These are phyloP conservation scores for Latrodectus hesperus DNA, from an alignment of 2,888 invertebrate genomes.

Conservation along the genomic window DNA sequence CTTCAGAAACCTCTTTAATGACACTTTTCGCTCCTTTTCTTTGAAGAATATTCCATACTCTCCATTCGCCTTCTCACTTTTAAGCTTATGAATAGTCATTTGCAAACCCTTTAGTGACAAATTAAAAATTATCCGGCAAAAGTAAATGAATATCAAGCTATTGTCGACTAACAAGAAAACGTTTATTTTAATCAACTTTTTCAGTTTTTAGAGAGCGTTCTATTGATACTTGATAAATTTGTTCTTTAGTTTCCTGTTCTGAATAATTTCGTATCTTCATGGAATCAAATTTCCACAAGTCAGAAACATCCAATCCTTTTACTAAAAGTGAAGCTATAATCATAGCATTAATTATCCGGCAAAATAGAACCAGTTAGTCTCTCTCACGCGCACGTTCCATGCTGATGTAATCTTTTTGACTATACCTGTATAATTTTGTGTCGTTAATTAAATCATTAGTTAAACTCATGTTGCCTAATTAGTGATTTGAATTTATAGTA, in stretches of 20 bases:
- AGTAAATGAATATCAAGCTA: constrained; percentile 20
- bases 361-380: too few species aligned
- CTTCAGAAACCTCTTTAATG: constrained; percentile 1
- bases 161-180: constrained; percentile 11
- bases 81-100: constrained; percentile 15
- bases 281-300: constrained; percentile 12
- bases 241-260: constrained; percentile 12
- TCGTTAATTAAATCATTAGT: too few species aligned
- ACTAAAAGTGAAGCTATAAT: background rate
- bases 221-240: constrained; percentile 10
- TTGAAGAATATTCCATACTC: constrained; percentile 7
- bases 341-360: too few species aligned
- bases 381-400: too few species aligned
- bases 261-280: constrained; percentile 22
- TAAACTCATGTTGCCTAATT: too few species aligned
- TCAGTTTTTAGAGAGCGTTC: constrained; percentile 3
- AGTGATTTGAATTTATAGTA: too few species aligned
- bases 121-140: constrained; percentile 29
- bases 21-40: background rate
- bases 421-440: too few species aligned
- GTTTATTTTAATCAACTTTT: constrained; percentile 1
- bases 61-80: background rate
- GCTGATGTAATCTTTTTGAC: too few species aligned
- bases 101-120: constrained; percentile 10
- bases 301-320: constrained; percentile 20